Base-by-base conservation (phyloP, 2,113 vertebrate species). In the Tupaia tana region DNA sequence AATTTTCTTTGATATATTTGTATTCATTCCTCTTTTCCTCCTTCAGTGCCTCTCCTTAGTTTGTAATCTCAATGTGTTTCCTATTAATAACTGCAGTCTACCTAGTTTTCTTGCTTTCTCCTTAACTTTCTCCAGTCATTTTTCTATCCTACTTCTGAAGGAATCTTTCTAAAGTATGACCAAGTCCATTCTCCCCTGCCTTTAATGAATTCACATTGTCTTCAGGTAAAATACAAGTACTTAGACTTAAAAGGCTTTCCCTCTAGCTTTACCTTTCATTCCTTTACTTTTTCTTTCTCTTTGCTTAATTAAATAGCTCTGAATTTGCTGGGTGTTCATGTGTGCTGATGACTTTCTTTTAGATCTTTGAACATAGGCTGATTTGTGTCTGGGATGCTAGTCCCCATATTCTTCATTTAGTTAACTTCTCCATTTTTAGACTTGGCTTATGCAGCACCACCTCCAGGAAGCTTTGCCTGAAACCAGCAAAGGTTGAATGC, bases 81-180 rank as follows among this genome's bases (percentile, higher is more conserved):
- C 22, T 84, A 1, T 56, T 73, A 56, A 56, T 80, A 27, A 63
- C 31, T 78, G 3, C 19, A 29, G 0, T 61, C 29, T 86, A 24
- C 73, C 19, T 89, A 24, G 3, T 82, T 89, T 63, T 66, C 15
- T 22, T 86, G 27, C 10, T 92, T 81, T 85, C 58, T 73, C 18
- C 12, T 90, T 58, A 13, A 19, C 18, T 64, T 1, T 83, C 25
- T 29, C 7, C 6, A 54, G 29, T 75, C 11, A 13, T 12, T 56
- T 87, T 89, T 67, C 25, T 79, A 16, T 83, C 58, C n/a, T 70
- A 43, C 7, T 29, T 67, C 67, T 84, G 84, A 86, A 22, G 20
- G 43, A 31, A 70, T 71, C 52, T 93, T 94, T 90, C 54, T 58
- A 52, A 95, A 93, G 29, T n/a, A n/a, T 66, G 7, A 54, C 25